Evolutionary conservation across 1,140 invertebrate species (phyloP), one percentile per base, ranked within the genome.

Genomic region (Drosophila setifemur): DNA sequence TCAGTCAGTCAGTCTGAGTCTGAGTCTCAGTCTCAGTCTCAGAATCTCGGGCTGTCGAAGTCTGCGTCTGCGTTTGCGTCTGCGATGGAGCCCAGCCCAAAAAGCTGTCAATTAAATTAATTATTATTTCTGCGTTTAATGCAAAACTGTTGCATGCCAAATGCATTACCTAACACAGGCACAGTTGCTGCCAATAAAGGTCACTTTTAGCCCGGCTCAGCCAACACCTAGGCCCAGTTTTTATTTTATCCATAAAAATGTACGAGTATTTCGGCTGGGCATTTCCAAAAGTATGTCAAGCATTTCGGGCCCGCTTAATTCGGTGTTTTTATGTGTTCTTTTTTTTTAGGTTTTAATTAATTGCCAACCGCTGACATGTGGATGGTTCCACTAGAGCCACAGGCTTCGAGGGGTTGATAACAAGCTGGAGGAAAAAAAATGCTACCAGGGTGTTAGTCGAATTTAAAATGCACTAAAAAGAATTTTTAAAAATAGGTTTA

Each of bases 61-160:
- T 58, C 57, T 63, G 44, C 40, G 64, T 53, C 57, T 58, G 28
- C 33, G 16, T 37, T 45, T n/a, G n/a, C n/a, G n/a, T n/a, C n/a
- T n/a, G n/a, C 31, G 67, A 50, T 45, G 61, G 33, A 69, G 73
- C 69, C 86, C 71, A 68, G 71, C 85, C 85, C 70, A 76, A 60
- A 88, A 88, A 82, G 45, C 70, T 88, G 86, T 89, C 86, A 88
- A 88, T 89, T 88, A 88, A 86, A 88, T 82, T 86, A 88, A 88
- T 89, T 88, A 86, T 89, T 88, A 81, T 73, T 73, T 74, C 63
- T 72, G 73, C 64, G 85, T 72, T 78, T 86, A 85, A 85, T 86
- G 81, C 71, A 85, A 85, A 85, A 85, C 81, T 86, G 79, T 85
- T 85, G 79, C 79, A 85, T 64, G 79, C 70, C 58, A 60, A 72